Evolutionary conservation across 2,888 invertebrate species (phyloP), one percentile per base, ranked within the genome.

Genomic region (Tromatobia lineatoria): DNA sequence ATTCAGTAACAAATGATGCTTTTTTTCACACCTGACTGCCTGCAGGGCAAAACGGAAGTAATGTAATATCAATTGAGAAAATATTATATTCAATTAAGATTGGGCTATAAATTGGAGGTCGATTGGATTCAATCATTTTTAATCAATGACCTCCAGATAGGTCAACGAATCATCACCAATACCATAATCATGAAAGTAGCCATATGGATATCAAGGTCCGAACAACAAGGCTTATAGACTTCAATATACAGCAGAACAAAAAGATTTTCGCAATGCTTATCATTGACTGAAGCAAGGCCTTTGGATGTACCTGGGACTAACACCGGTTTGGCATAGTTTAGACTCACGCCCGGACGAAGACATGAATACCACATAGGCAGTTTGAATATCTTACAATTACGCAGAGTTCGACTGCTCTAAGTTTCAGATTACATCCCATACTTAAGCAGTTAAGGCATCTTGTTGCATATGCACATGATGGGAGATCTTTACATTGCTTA

Each of bases 271-370:
- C 38, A 64, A 64, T 64, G 20, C 34, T 42, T 42, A 38, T 20
- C 38, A 38, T 42, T n/a, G 42, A 2, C 18, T 18, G n/a, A 1
- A n/a, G 23, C 20, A 25, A 3, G 1, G 29, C n/a, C 42, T 42
- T 64, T 3, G 25, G 11, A 57, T 57, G 7, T 23, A 25, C 57
- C 57, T 42, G 42, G 2, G 20, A 38, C 38, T 64, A 64, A 64
- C 64, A 64, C 38, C 38, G 13, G n/a, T 34, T 42, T 64, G 34
- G 64, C 64, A 64, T 64, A 64, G 18, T 64, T 20, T 8, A n/a
- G 7, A 15, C 18, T 18, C 20, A 18, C 13, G 15, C 25, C 13
- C 3, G 59, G 29, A 29, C n/a, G n/a, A 29, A 29, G 6, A 59
- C 29, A 11, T 1, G 59, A n/a, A 64, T 42, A 42, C 15, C 34